Percentiles rank a stretch among this genome's conserved stretches.
These are phyloP conservation scores for Thamnaconus septentrionalis DNA, from an alignment of 2,113 vertebrate species.

Conservation along the genomic window DNA sequence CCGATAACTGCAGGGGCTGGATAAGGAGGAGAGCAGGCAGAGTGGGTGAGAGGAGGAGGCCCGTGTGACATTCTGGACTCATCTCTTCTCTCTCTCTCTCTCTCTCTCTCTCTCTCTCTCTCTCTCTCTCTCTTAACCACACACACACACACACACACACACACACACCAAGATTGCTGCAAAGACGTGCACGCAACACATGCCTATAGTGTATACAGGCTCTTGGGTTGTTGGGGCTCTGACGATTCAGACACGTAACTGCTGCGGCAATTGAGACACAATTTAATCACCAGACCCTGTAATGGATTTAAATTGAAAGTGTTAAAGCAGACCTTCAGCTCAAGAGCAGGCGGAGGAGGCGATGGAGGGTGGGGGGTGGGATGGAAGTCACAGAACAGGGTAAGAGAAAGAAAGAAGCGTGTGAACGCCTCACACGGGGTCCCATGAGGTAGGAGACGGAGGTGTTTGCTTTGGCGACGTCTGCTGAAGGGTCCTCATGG, in stretches of 20 bases:
- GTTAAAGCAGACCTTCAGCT: background rate
- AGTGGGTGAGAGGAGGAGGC: slow-evolving; percentile 39
- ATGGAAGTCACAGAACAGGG: slow-evolving; percentile 26
- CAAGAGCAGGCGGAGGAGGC: too few species aligned
- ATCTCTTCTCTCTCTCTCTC: background rate
- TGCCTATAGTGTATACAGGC: background rate
- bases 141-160: slow-evolving; percentile 6
- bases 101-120: slow-evolving; percentile 24
- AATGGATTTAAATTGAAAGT: slow-evolving; percentile 4
- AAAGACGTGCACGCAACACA: background rate
- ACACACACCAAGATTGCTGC: slow-evolving; percentile 20
- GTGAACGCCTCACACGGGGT: slow-evolving; percentile 49
- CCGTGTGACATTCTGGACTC: background rate
- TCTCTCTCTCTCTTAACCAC: slow-evolving; percentile 35
- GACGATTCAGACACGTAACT: slow-evolving; percentile 9
- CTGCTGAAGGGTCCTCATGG: slow-evolving; percentile 44
- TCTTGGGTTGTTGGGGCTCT: background rate
- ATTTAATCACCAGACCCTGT: background rate
- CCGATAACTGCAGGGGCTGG: slow-evolving; percentile 56
- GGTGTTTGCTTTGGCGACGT: slow-evolving; percentile 59
- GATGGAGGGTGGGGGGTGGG: too few species aligned
- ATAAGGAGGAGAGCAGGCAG: slow-evolving; percentile 28
- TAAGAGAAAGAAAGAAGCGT: slow-evolving; percentile 32
- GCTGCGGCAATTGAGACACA: slow-evolving; percentile 16
- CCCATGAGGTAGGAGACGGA: slow-evolving; percentile 48